phyloP scores from a whole-genome alignment of 1,140 invertebrate genomes.

The Notospermus geniculatus region DNA sequence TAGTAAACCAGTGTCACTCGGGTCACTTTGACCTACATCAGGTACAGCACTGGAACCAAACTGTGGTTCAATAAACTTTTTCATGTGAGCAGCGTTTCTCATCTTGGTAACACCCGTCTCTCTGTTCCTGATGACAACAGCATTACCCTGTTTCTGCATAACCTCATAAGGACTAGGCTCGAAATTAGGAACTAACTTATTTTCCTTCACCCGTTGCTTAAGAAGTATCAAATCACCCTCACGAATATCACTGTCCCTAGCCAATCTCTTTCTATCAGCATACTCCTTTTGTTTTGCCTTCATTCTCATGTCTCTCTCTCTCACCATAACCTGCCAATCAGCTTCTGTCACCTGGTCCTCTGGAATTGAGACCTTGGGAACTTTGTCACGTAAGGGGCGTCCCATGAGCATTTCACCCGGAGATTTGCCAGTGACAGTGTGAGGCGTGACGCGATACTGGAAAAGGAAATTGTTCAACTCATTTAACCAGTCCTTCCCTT shows the following conservation, averaged over 20 bases:
- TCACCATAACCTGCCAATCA: not conserved
- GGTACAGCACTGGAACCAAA: too few species aligned
- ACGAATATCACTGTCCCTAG: slow-evolving; percentile 12
- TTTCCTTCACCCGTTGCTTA: slow-evolving; percentile 12
- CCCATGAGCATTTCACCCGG: slow-evolving; percentile 15
- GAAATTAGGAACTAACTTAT: slow-evolving; percentile 22
- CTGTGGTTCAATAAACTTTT: too few species aligned
- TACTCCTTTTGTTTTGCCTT: slow-evolving; percentile 24
- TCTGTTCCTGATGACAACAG: too few species aligned
- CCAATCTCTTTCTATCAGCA: slow-evolving; percentile 13
- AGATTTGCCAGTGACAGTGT: slow-evolving; percentile 19
- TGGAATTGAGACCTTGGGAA: slow-evolving; percentile 2
- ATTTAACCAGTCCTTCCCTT: slow-evolving; percentile 21
- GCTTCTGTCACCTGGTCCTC: not conserved
- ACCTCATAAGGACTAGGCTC: slow-evolving; percentile 15
- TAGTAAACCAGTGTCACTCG: too few species aligned
- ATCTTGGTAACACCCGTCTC: too few species aligned
- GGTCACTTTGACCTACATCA: too few species aligned
- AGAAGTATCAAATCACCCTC: slow-evolving; percentile 21
- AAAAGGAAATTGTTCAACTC: slow-evolving; percentile 25
- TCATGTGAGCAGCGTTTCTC: too few species aligned
- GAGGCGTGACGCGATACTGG: slow-evolving; percentile 26
- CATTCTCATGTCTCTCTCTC: slow-evolving; percentile 19
- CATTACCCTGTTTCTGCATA: slow-evolving; percentile 16
- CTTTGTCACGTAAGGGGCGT: slow-evolving; percentile 12